Evolutionary conservation across 2,797 vertebrate genomes (phyloP).

Genomic region (Scleropages formosus): DNA sequence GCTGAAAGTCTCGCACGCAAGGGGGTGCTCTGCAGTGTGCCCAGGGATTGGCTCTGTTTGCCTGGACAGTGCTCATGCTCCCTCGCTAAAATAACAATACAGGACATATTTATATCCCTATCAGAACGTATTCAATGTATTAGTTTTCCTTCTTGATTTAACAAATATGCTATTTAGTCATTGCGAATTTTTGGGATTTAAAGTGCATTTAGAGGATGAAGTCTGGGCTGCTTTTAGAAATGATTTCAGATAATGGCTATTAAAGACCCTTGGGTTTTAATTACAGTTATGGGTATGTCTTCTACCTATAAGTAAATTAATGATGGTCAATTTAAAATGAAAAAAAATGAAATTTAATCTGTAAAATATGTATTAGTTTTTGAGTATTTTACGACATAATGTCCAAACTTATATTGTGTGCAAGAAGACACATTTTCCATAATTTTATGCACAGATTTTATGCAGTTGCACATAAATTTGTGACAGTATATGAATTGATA

Average conservation of each 20-base stretch:
- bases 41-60: neutral
- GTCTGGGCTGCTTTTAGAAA: neutral
- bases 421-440: no score
- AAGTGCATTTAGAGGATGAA: neutral
- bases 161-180: neutral
- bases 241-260: neutral
- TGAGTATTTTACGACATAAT: no score
- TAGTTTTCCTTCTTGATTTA: neutral
- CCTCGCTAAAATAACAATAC: neutral
- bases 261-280: neutral
- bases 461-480: no score
- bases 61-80: neutral
- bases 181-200: neutral
- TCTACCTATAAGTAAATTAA: neutral
- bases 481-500: no score
- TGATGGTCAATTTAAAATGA: no score
- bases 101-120: neutral
- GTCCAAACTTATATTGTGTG: no score
- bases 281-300: neutral
- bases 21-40: neutral
- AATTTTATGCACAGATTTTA: no score
- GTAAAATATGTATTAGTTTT: neutral
- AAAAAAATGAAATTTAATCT: neutral
- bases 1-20: neutral
- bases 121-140: neutral